phyloP scores from a whole-genome alignment of 2,113 vertebrate genomes.

The Melanerpes formicivorus region DNA sequence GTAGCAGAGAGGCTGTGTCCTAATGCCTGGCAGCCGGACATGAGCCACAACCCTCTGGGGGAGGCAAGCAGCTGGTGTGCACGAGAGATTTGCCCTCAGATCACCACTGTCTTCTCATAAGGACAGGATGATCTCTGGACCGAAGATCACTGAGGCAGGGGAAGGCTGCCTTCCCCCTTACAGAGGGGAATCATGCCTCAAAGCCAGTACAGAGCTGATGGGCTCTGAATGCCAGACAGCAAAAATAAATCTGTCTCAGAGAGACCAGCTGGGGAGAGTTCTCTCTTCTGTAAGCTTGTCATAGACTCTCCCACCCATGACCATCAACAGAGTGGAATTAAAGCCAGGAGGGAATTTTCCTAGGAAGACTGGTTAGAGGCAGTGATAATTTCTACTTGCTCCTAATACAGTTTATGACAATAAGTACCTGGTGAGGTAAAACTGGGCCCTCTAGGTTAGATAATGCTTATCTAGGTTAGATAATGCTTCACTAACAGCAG shows the following conservation, averaged over 20 bases:
- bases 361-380: neutral
- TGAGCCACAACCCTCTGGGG: neutral
- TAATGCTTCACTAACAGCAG: neutral
- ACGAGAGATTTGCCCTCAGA: neutral
- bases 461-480: neutral
- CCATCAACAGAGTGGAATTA: neutral
- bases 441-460: neutral
- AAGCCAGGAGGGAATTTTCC: conserved; percentile 33
- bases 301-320: neutral
- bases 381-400: neutral
- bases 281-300: neutral
- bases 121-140: neutral
- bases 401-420: neutral
- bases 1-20: neutral
- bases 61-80: neutral
- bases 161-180: neutral
- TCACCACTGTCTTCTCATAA: neutral
- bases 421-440: neutral
- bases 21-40: neutral
- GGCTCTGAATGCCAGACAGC: neutral
- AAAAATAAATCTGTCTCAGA: neutral
- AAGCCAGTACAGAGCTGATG: neutral
- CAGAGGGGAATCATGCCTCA: neutral
- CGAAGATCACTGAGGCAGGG: neutral
- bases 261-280: neutral